Base-by-base conservation (phyloP, 2,888 invertebrate genomes). In the Spatulosminthurus flaviceps region DNA sequence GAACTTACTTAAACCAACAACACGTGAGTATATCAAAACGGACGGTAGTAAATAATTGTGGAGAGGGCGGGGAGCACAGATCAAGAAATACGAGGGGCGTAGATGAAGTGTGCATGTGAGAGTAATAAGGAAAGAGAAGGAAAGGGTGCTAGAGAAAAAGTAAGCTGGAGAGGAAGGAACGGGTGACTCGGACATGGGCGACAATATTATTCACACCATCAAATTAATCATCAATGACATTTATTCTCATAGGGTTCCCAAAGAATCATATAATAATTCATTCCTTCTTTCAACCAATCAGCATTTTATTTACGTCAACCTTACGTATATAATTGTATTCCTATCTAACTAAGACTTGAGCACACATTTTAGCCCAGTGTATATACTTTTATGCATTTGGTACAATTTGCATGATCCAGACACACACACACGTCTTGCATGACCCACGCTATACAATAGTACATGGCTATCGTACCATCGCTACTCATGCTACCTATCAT, bases 31-130 rank as follows among this genome's bases (percentile, higher is more conserved):
- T 51, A 11, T n/a, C n/a, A n/a, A n/a, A 51, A 51, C 51, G 51
- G n/a, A 51, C 51, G 51, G 51, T 51, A 51, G 51, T 51, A 51
- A 51, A 51, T 13, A 51, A 19, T 19, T 2, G 51, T 51, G 51
- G n/a, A 51, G 51, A 51, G 51, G 51, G 51, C 51, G 51, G 51
- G 51, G 51, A 51, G 51, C 51, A 51, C 51, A 51, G 51, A 19
- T 51, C 51, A 51, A 51, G 51, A 51, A 51, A 11, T 51, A 51
- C 51, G 51, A 51, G 51, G 51, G 51, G 51, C 51, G 51, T 5
- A 64, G n/a, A 64, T n/a, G 26, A 22, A 64, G 64, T 21, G 26
- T 13, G 13, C 19, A 2, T 21, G 64, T 21, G 64, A 64, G 64
- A 21, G 64, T 21, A 22, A 9, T n/a, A 21, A 9, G 22, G n/a